Percentiles rank a stretch among this genome's conserved stretches.
Conservation (phyloP, 1,140 invertebrate species). For the Leptoteleia sp. region DNA sequence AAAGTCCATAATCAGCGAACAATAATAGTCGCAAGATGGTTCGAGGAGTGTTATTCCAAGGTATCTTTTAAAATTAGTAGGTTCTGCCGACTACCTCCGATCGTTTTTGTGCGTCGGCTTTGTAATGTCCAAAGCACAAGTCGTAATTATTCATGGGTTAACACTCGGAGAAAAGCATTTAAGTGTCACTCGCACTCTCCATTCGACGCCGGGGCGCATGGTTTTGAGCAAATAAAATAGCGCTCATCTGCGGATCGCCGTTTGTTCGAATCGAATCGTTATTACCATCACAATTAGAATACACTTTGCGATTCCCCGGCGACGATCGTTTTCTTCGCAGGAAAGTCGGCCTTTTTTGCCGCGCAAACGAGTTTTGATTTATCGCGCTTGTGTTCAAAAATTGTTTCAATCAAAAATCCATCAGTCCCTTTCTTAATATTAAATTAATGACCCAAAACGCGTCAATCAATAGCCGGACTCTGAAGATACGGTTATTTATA, state of each 20-base stretch:
- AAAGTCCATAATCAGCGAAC: conserved; percentile 20
- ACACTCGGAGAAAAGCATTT: conserved; percentile 58
- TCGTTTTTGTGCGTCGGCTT: conserved; percentile 38
- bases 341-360: conserved; percentile 27
- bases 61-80: conserved; percentile 61
- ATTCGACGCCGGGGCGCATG: conserved; percentile 34
- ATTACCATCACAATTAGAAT: conserved; percentile 50
- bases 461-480: conserved; percentile 52
- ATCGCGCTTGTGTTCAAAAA: conserved; percentile 47
- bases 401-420: conserved; percentile 62
- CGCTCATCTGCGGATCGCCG: conserved; percentile 18
- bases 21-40: conserved; percentile 51
- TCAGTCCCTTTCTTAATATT: conserved; percentile 59
- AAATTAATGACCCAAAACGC: conserved; percentile 59
- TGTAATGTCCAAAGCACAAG: conserved; percentile 63
- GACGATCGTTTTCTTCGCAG: conserved; percentile 14
- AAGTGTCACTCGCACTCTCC: conserved; percentile 56
- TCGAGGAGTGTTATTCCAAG: conserved; percentile 74
- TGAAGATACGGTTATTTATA: conserved; percentile 52
- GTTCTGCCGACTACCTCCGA: conserved; percentile 39
- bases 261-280: conserved; percentile 42
- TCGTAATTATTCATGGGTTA: conserved; percentile 73
- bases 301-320: conserved; percentile 33
- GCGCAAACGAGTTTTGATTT: conserved; percentile 36
- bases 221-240: conserved; percentile 40